Conservation (phyloP, 2,113 vertebrate species). For the Catagonus wagneri region DNA sequence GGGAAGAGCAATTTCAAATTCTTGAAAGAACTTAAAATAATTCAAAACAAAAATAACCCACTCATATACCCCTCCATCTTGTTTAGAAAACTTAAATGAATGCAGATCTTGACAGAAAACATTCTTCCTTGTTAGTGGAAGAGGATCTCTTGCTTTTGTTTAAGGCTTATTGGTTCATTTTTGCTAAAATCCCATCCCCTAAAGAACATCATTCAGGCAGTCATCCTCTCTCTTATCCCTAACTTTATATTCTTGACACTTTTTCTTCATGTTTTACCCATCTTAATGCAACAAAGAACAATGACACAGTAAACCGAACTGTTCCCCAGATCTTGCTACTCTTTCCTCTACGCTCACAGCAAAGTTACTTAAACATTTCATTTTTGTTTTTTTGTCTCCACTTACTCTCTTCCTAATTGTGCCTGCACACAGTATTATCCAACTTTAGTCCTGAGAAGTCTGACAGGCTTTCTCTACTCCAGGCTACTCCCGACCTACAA, state of each 20-base stretch:
- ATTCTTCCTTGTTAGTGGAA: not conserved
- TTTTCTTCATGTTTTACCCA: not conserved
- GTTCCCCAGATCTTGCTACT: not conserved
- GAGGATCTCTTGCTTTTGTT: not conserved
- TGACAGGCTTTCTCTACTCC: not conserved
- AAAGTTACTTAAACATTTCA: not conserved
- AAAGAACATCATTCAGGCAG: not conserved
- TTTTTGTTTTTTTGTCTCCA: not conserved
- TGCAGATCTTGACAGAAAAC: not conserved
- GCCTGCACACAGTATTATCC: not conserved
- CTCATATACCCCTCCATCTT: not conserved
- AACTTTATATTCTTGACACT: not conserved
- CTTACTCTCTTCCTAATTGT: not conserved
- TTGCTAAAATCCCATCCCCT: not conserved
- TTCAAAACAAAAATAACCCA: not conserved
- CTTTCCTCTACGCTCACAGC: not conserved
- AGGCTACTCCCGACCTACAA: not conserved
- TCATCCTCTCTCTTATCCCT: not conserved
- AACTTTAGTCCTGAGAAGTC: not conserved
- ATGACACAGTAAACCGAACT: rapidly evolving
- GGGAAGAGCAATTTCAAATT: not conserved
- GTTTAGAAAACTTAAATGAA: not conserved
- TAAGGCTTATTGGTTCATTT: not conserved
- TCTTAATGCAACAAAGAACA: not conserved
- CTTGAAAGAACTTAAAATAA: not conserved